Evolutionary conservation across 2,888 invertebrate genomes (phyloP).

Genomic region (Pollenia griseotomentosa): DNA sequence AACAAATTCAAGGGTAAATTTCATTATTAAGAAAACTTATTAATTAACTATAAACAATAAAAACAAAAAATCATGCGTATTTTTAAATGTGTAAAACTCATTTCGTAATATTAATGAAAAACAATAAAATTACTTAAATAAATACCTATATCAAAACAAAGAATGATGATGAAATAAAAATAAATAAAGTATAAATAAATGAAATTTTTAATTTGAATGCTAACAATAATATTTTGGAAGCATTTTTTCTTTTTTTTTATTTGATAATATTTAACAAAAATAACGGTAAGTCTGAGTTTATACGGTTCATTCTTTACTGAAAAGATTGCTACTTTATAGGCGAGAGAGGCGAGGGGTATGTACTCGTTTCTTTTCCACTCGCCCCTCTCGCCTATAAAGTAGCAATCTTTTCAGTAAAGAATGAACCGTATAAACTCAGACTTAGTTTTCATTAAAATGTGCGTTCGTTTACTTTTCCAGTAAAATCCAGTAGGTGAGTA

Average conservation of each 20-base stretch:
- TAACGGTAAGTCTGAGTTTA: too few species aligned
- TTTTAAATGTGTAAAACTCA: conserved; percentile 71
- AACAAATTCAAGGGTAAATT: conserved; percentile 38
- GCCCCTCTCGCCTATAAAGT: too few species aligned
- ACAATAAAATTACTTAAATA: conserved; percentile 61
- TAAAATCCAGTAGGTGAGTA: too few species aligned
- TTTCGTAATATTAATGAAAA: conserved; percentile 65
- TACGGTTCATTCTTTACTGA: too few species aligned
- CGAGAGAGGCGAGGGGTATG: too few species aligned
- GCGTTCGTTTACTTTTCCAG: too few species aligned
- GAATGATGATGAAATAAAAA: conserved; percentile 47
- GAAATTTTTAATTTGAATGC: conserved; percentile 67
- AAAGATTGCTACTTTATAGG: too few species aligned
- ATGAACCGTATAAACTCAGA: too few species aligned
- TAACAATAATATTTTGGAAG: conserved; percentile 41
- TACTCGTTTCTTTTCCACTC: too few species aligned
- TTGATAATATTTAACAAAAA: too few species aligned
- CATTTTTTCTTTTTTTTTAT: conserved; percentile 23
- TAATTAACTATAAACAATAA: conserved; percentile 45
- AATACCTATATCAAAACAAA: conserved; percentile 56
- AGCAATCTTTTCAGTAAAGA: too few species aligned
- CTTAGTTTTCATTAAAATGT: too few species aligned
- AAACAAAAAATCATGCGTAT: conserved; percentile 49
- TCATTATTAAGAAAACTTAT: conserved; percentile 59
- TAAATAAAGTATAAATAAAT: conserved; percentile 58